phyloP scores from a whole-genome alignment of 1,140 invertebrate species.

The Trichogramma pretiosum region DNA sequence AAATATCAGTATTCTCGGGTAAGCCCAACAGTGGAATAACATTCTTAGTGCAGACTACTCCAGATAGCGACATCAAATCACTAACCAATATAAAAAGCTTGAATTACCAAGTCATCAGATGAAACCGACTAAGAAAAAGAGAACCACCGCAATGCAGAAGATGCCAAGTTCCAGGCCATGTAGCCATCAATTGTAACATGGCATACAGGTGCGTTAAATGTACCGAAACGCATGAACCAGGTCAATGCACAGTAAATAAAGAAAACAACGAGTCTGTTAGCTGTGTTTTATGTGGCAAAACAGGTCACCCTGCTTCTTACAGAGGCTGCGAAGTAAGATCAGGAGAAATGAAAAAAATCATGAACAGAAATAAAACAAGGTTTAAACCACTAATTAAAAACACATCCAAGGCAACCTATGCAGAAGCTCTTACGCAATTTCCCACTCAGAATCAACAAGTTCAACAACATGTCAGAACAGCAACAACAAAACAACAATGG shows the following conservation, averaged over 20 bases:
- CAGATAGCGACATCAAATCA: constrained; percentile 4
- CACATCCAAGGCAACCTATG: too few species aligned
- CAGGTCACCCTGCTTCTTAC: constrained; percentile 6
- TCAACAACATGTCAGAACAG: too few species aligned
- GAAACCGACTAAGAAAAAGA: constrained; percentile 12
- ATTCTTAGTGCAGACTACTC: not conserved
- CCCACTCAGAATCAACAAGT: too few species aligned
- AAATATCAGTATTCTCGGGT: constrained; percentile 5
- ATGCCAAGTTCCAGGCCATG: constrained; percentile 16
- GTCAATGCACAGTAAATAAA: not conserved
- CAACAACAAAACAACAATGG: too few species aligned
- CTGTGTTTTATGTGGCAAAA: not conserved
- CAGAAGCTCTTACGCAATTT: too few species aligned
- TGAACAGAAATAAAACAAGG: too few species aligned
- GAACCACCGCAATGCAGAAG: constrained; percentile 8
- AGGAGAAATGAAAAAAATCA: not conserved
- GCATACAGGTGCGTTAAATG: constrained; percentile 20
- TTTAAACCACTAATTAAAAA: too few species aligned
- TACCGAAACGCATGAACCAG: constrained; percentile 10
- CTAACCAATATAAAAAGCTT: constrained; percentile 2
- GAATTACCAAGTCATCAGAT: constrained; percentile 1
- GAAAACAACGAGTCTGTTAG: not conserved
- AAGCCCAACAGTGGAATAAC: constrained; percentile 3
- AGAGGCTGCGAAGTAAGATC: not conserved
- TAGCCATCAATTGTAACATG: constrained; percentile 14